A percentile compares a stretch with the other conserved stretches of the same genome.
These are phyloP conservation scores for Exocentrus adspersus DNA, from an alignment of 2,888 invertebrate genomes.

Conservation along the genomic window DNA sequence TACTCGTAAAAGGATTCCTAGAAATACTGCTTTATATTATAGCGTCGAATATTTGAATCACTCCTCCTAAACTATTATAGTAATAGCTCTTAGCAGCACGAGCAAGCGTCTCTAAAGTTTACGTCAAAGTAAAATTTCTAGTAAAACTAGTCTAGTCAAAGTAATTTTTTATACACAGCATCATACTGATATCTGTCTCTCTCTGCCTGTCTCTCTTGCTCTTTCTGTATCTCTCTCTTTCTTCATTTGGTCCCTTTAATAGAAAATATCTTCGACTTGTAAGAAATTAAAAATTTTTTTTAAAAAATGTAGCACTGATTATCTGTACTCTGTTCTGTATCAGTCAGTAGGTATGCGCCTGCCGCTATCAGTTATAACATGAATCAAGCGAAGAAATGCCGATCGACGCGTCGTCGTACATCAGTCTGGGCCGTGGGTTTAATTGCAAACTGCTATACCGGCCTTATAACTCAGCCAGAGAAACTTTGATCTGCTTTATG, in stretches of 20 bases:
- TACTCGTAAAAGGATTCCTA: conserved; percentile 19
- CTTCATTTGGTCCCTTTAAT: no score
- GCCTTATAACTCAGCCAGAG: conserved; percentile 61
- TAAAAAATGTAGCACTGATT: background rate
- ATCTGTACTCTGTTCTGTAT: conserved; percentile 6
- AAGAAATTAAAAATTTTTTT: background rate
- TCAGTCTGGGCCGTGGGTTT: conserved; percentile 64
- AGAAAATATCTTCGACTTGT: no score
- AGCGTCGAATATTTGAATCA: no score
- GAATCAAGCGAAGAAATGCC: conserved; percentile 57
- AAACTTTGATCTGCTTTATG: conserved; percentile 64
- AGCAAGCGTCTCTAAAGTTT: no score
- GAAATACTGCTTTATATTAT: no score
- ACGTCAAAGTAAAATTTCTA: background rate
- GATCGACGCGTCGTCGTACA: conserved; percentile 60
- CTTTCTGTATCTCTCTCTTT: no score
- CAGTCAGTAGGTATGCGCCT: conserved; percentile 13
- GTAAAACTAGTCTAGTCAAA: no score
- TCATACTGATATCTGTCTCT: no score
- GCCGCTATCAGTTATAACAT: conserved; percentile 43
- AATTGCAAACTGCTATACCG: conserved; percentile 62
- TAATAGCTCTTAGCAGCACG: no score
- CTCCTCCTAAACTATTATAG: no score
- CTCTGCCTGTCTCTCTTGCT: no score
- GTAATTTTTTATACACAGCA: no score